Base-by-base conservation (phyloP, 2,113 vertebrate species). In the Bos javanicus region DNA sequence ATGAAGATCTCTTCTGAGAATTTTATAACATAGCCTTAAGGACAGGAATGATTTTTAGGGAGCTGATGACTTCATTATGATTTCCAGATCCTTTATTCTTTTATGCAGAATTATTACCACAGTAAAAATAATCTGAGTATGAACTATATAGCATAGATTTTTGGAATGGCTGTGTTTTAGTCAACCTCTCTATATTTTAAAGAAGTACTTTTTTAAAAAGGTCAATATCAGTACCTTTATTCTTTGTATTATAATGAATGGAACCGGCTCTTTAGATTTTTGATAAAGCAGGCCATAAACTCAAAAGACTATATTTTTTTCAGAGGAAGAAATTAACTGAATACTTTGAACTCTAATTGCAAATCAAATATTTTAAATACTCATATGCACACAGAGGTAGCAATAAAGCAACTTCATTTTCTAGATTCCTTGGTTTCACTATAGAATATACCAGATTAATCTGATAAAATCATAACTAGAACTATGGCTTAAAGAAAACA, bases 201-300 rank as follows among this genome's bases (percentile, higher is more conserved):
- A 92, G 39, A 97, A 16, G 86, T 43, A 91, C 1, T 85, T 94
- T 12, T 90, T 92, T 4, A 80, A 97, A 96, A 87, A 84, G 57
- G n/a, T 86, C 28, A 93, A 54, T 85, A 57, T 56, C 50, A 60
- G 3, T 54, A 71, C 23, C 83, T 87, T 64, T 92, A 36, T 26
- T 91, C n/a, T 88, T 39, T 67, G 46, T 52, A 59, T 71, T 82
- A 67, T 74, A 87, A 57, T 46, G 14, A 90, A 88, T 78, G 4
- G 8, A 28, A 64, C 50, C 52, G 6, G 5, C 7, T 87, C 50
- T 96, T 96, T 50, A 95, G 36, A 78, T 91, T 93, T 97, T 48
- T 93, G 28, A 93, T 67, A 33, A 93, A 80, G 76, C 0, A 92
- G 36, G 48, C 1, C 11, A 25, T 17, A 95, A 90, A 83, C 7